Evolutionary conservation across 2,888 invertebrate genomes (phyloP), one percentile per base, ranked within the genome.

Genomic region (Aromia moschata): DNA sequence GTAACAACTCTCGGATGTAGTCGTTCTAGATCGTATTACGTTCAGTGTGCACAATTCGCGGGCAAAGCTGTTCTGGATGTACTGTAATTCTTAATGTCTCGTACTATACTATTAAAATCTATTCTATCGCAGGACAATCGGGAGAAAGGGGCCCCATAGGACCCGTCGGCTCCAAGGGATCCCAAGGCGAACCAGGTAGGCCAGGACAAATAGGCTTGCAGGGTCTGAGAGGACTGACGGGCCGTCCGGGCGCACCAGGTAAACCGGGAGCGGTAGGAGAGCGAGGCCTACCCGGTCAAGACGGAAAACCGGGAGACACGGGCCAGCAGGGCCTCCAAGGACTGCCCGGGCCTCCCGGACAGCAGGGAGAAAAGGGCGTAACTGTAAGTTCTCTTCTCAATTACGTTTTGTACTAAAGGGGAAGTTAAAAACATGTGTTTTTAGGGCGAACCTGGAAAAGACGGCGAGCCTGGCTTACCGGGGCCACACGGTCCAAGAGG

Each of bases 261-360:
- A 89, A 89, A 79, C 79, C 86, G 5, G 91, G 91, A 2, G 84
- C 85, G 53, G 84, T 87, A 38, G 91, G 91, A 16, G 90, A 91
- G 74, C 83, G 90, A 60, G 91, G 91, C 40, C 83, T 89, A 71
- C 87, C 89, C 41, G 94, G 94, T 7, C 90, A 91, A 56, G 94
- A 94, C 80, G 94, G 94, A 3, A 90, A 91, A 75, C 86, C 91
- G 10, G 95, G 95, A 16, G 93, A 93, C 73, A 89, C 89, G 71
- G 94, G 94, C 38, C 83, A 86, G 10, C 89, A 89, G 75, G 94
- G 94, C 11, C 81, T 90, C 14, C 90, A 91, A 81, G 95, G 95
- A 25, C 81, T 90, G 12, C 91, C 90, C 41, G 93, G 93, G 43
- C 85, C 89, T 1, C 84, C 90, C 71, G 93, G 94, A 44, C 83